Base-by-base conservation (phyloP, 2,113 vertebrate species). In the Herpailurus yagouaroundi region DNA sequence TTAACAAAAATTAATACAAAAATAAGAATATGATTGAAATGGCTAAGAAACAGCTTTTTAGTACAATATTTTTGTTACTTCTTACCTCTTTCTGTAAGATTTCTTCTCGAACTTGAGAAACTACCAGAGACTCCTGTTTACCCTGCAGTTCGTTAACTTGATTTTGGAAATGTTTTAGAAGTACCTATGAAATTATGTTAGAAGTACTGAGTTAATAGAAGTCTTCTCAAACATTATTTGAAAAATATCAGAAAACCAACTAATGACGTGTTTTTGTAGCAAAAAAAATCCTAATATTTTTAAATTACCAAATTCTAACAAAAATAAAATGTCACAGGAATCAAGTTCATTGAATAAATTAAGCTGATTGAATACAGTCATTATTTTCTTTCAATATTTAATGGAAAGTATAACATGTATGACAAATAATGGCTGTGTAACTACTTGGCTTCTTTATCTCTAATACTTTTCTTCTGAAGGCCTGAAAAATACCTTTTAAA, bases 51-150 rank as follows among this genome's bases (percentile, higher is more conserved):
- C 45, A 92, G 15, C 3, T 74, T 89, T 19, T 87, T 63, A 87
- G 19, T 45, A 2, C 38, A 93, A 48, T 63, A 82, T 50, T 94
- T 94, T 83, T 4, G 1, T 66, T 71, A 96, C 52, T 84, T 95
- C 93, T 84, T 99, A 99, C 99, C 99, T 99, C 99, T 73, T 98
- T 99, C 93, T 99, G 99, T 74, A 99, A 98, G 23, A 99, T 98
- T 79, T 99, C 99, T 96, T 99, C 99, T 96, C 99, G 94, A 94
- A 99, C 98, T 96, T 98, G 99, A 96, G 99, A 99, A 96, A 99
- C 55, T 13, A 92, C 63, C 89, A 99, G 99, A 3, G 99, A 99
- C 23, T 99, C 99, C 95, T 99, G 99, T 92, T 95, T 98, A 89
- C 85, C 97, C 94, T 99, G 99, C 4, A 99, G 98, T 36, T 99